Evolutionary conservation across 1,140 invertebrate species (phyloP).

Genomic region (Dendrolimus kikuchii): DNA sequence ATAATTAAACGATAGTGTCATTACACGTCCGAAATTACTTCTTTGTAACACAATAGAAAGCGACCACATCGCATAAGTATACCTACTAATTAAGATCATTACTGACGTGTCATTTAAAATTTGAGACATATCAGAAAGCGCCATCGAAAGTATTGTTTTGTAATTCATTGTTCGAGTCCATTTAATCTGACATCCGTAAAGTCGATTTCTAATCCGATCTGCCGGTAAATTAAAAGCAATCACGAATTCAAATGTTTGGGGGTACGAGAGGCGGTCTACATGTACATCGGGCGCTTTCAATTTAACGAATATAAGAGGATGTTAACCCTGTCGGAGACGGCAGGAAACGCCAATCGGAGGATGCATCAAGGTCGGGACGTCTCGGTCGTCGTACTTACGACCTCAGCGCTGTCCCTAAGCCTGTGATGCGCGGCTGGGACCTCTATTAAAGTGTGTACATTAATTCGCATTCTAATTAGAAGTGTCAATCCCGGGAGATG

Average conservation of each 20-base stretch:
- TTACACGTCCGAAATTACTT: too few relatives aligned
- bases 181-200: constrained; percentile 3
- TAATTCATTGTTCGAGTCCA: not conserved
- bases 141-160: constrained; percentile 5
- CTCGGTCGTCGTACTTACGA: constrained; percentile 50
- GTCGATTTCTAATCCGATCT: constrained; percentile 6
- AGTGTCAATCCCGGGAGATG: constrained; percentile 32
- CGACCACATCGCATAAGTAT: not conserved
- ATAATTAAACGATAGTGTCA: too few relatives aligned
- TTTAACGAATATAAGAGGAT: constrained; percentile 35
- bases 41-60: not conserved
- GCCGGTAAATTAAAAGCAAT: constrained; percentile 3
- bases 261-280: not conserved
- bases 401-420: constrained; percentile 24
- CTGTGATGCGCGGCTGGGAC: constrained; percentile 1
- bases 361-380: constrained; percentile 57
- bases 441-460: constrained; percentile 10
- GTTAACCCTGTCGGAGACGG: constrained; percentile 33
- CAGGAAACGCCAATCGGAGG: constrained; percentile 34
- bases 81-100: not conserved
- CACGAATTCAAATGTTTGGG: not conserved
- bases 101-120: constrained; percentile 3
- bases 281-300: constrained; percentile 14
- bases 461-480: constrained; percentile 36
- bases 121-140: not conserved